These are phyloP conservation scores for Sebastes kiyomatsui DNA, from an alignment of 2,797 vertebrate species.

Conservation along the genomic window DNA sequence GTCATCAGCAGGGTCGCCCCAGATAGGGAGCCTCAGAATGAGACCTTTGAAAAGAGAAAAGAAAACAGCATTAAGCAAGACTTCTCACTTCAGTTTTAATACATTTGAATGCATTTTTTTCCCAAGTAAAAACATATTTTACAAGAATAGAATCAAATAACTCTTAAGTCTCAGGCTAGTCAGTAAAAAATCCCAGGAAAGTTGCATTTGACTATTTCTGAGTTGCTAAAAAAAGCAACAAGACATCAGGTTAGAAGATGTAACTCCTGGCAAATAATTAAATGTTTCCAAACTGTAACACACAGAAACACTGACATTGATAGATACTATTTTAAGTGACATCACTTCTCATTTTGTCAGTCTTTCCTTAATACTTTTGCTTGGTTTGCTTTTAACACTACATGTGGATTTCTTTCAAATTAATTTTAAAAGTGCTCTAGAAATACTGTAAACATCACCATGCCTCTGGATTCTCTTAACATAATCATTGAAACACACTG, in stretches of 20 bases:
- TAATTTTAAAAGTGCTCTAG: background rate
- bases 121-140: background rate
- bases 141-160: background rate
- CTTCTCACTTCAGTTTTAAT: background rate
- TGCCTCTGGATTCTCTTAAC: background rate
- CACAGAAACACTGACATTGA: background rate
- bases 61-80: background rate
- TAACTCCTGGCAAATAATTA: background rate
- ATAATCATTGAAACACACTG: background rate
- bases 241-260: background rate
- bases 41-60: conserved; percentile 76
- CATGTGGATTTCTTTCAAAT: background rate
- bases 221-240: background rate
- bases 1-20: conserved; percentile 91
- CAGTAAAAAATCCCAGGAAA: background rate
- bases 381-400: background rate
- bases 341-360: background rate
- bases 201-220: background rate
- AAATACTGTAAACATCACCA: background rate
- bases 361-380: background rate
- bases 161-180: background rate
- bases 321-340: background rate
- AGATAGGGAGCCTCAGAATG: conserved; percentile 90
- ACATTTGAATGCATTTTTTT: background rate
- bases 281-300: background rate